These are phyloP conservation scores for Fulmarus glacialis DNA, from an alignment of 2,113 vertebrate species.

Conservation along the genomic window DNA sequence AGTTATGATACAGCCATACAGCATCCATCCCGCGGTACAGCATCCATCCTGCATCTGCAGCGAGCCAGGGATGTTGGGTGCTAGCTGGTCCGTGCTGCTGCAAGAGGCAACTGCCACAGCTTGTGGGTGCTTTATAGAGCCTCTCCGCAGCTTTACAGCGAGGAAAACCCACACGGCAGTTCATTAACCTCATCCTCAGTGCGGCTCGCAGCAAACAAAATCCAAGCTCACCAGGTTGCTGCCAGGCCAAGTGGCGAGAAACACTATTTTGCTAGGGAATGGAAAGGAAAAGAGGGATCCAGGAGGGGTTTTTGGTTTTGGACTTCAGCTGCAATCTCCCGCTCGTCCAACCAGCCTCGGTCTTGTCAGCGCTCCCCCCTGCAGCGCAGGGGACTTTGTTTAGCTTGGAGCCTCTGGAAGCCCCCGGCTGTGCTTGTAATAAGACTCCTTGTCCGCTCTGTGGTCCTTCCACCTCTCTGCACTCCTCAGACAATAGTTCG, in stretches of 20 bases:
- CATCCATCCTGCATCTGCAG: fast-evolving
- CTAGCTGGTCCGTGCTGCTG: neutral
- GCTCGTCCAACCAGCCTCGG: neutral
- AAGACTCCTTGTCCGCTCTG: neutral
- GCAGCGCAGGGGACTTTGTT: neutral
- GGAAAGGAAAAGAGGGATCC: neutral
- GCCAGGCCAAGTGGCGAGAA: neutral
- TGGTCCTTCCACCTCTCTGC: conserved; percentile 19
- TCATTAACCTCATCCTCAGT: neutral
- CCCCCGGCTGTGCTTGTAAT: neutral
- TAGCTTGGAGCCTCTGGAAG: neutral
- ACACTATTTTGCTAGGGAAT: neutral
- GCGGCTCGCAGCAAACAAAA: neutral
- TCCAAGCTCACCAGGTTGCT: fast-evolving
- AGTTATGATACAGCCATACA: fast-evolving
- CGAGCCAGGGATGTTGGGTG: neutral
- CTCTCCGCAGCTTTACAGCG: neutral
- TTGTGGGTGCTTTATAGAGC: neutral
- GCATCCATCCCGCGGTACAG: fast-evolving
- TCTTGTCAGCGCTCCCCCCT: neutral
- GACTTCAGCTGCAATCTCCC: neutral
- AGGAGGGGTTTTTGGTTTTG: neutral
- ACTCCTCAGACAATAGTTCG: neutral
- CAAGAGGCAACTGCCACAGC: neutral
- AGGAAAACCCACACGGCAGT: neutral